Percentiles rank a stretch among this genome's conserved stretches.
phyloP scores from a whole-genome alignment of 2,888 invertebrate species.

The Ophion slaviceki region DNA sequence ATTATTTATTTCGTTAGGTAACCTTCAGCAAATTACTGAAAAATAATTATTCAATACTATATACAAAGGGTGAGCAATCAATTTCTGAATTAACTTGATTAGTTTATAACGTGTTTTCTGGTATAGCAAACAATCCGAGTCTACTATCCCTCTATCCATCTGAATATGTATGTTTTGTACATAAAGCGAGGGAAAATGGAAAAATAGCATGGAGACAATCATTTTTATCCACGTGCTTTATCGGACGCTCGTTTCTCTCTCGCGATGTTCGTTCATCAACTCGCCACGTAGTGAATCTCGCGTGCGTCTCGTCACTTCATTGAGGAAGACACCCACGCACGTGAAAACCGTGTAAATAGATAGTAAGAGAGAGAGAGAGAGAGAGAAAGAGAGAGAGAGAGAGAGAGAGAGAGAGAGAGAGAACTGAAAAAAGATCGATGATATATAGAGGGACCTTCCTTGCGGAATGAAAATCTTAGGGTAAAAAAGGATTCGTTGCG shows the following conservation, averaged over 20 bases:
- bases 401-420: slow-evolving; percentile 1
- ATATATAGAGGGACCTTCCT: neutral
- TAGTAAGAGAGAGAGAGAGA: slow-evolving; percentile 6
- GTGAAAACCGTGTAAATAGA: slow-evolving; percentile 31
- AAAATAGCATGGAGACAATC: slow-evolving; percentile 47
- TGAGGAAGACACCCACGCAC: neutral
- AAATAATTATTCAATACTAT: neutral
- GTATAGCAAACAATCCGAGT: neutral
- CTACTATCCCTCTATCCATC: neutral
- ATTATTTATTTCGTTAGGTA: neutral
- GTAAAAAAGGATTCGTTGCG: neutral
- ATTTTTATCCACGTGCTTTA: slow-evolving; percentile 60
- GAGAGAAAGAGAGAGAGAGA: slow-evolving; percentile 4
- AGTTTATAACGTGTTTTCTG: neutral
- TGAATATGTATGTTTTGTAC: neutral
- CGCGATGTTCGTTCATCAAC: slow-evolving; percentile 52
- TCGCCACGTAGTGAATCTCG: slow-evolving; percentile 35
- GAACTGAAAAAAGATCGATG: neutral
- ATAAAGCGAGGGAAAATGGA: neutral
- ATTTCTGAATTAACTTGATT: neutral
- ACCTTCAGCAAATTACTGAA: neutral
- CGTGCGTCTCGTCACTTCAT: slow-evolving; percentile 48
- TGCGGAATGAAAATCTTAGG: slow-evolving; percentile 10
- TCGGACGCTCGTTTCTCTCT: slow-evolving; percentile 52
- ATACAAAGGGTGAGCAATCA: neutral